Percentiles rank a stretch among this genome's conserved stretches.
phyloP scores from a whole-genome alignment of 2,888 invertebrate species.

The Helicoverpa assulta region DNA sequence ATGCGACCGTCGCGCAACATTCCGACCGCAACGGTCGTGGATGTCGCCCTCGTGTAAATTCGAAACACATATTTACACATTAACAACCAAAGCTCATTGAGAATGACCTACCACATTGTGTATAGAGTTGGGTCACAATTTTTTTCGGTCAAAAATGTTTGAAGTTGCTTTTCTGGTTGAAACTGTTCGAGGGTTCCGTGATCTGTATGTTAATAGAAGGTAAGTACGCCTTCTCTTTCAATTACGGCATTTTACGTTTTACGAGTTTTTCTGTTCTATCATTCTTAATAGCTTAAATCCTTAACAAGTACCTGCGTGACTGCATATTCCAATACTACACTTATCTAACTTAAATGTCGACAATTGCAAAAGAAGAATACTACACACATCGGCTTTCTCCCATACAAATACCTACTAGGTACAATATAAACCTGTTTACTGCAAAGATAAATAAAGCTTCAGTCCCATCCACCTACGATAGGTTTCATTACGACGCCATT shows the following conservation, averaged over 20 bases:
- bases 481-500: neutral
- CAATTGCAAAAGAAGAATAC: too few relatives aligned
- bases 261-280: too few relatives aligned
- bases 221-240: neutral
- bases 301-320: too few relatives aligned
- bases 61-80: conserved; percentile 81
- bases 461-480: neutral
- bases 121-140: conserved; percentile 73
- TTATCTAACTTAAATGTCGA: too few relatives aligned
- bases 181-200: conserved; percentile 55
- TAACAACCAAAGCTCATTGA: conserved; percentile 78
- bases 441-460: neutral
- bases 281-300: too few relatives aligned
- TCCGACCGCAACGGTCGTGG: conserved; percentile 54
- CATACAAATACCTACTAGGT: neutral
- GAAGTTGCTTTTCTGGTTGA: conserved; percentile 27
- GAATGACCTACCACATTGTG: conserved; percentile 82
- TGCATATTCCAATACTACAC: too few relatives aligned
- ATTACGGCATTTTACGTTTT: neutral
- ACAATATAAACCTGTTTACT: neutral
- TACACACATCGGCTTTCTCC: neutral
- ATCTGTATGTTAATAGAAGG: conserved; percentile 1
- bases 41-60: conserved; percentile 74
- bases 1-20: conserved; percentile 44
- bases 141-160: conserved; percentile 61